phyloP scores from a whole-genome alignment of 1,140 invertebrate genomes.

The Platyscapa corneri region DNA sequence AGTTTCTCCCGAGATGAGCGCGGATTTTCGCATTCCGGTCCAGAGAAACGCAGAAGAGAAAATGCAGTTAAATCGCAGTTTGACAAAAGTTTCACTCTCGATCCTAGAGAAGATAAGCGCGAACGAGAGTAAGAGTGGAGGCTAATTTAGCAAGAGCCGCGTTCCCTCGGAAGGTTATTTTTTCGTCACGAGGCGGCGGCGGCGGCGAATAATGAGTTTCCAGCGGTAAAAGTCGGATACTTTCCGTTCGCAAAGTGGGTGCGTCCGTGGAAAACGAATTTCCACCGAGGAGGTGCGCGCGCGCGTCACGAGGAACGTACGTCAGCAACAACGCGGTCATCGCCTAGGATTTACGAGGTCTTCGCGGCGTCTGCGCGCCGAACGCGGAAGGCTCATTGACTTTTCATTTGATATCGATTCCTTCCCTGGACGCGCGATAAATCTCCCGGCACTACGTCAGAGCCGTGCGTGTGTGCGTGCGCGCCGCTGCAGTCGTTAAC shows the following conservation, averaged over 20 bases:
- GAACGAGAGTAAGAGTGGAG: background rate
- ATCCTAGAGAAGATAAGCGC: background rate
- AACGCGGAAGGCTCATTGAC: conserved; percentile 54
- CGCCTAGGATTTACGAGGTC: background rate
- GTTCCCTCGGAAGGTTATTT: background rate
- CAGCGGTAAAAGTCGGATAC: background rate
- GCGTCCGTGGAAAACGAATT: too few species aligned
- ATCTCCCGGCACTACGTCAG: background rate
- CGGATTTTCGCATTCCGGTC: too few species aligned
- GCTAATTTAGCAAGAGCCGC: background rate
- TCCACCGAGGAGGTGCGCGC: too few species aligned
- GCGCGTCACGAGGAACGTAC: too few species aligned
- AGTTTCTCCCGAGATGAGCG: background rate
- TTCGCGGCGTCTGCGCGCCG: conserved; percentile 48
- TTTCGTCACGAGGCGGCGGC: background rate
- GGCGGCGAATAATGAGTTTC: background rate
- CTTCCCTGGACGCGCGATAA: background rate
- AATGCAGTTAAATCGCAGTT: too few species aligned
- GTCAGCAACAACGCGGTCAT: background rate
- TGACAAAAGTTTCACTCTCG: background rate
- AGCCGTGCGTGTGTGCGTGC: too few species aligned
- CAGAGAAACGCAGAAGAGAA: too few species aligned
- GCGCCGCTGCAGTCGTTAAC: background rate
- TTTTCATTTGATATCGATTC: conserved; percentile 51
- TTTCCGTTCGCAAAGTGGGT: too few species aligned